A percentile compares a stretch with the other conserved stretches of the same genome.
Evolutionary conservation across 2,113 vertebrate genomes (phyloP).

Genomic region (Catagonus wagneri): DNA sequence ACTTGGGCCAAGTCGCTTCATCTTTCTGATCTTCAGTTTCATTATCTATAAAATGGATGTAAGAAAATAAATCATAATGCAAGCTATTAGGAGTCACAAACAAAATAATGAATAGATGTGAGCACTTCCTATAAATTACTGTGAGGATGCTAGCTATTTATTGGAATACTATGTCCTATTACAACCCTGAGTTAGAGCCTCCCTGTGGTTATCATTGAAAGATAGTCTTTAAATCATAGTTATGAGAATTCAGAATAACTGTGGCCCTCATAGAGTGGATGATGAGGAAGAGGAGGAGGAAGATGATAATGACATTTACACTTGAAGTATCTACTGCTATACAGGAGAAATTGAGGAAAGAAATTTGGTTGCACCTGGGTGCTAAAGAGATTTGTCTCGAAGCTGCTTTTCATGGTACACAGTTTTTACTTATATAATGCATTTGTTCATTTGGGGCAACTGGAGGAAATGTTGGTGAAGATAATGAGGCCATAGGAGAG

Average conservation of each 20-base stretch:
- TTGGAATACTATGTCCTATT: background rate
- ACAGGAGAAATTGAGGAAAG: background rate
- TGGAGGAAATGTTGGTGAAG: background rate
- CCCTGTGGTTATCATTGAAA: background rate
- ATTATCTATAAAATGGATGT: background rate
- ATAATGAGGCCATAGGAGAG: background rate
- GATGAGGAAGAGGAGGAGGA: background rate
- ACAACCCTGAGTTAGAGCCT: background rate
- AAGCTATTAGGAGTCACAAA: background rate
- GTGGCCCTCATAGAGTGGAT: background rate
- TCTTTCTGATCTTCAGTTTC: background rate
- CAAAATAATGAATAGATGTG: background rate
- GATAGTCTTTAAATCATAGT: background rate
- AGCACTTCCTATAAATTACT: background rate
- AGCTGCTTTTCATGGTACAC: background rate
- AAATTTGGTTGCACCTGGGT: background rate
- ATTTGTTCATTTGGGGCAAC: background rate
- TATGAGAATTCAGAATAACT: background rate
- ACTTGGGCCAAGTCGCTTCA: background rate
- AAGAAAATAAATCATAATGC: background rate
- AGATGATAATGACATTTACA: background rate
- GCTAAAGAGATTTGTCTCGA: background rate
- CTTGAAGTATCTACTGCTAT: background rate
- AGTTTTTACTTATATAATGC: background rate
- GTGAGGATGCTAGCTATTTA: background rate